Base-by-base conservation (phyloP, 2,113 vertebrate genomes). In the Passer domesticus region DNA sequence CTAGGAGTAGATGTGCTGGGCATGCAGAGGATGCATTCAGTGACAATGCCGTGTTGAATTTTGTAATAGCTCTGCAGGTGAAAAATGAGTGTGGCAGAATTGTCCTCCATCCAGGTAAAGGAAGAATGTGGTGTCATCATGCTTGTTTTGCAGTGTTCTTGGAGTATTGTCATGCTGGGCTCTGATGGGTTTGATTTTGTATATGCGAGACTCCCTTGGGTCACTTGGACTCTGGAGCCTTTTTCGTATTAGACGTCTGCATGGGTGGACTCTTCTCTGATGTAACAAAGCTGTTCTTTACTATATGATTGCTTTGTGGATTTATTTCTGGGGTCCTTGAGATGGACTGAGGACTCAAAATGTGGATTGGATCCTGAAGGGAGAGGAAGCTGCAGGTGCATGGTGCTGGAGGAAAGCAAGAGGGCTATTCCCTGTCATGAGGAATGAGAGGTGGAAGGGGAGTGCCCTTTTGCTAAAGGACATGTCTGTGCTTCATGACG, bases 51-150 rank as follows among this genome's bases (percentile, higher is more conserved):
- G 0, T 62, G 24, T 13, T 62, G 28, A n/a, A 49, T 25, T 75
- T 30, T 18, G 13, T 7, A 47, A 11, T 18, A 37, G 9, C 25
- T 13, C 70, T 39, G 56, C 27, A 67, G 43, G 18, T 66, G 59
- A 30, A 37, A 46, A 39, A 15, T 13, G 24, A n/a, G 9, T 9
- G 5, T 19, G 14, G 47, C 21, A 55, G 43, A 64, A 80, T 30
- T n/a, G 22, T 7, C 58, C 5, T 50, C 33, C 10, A 1, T 13
- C 3, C 0, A 44, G n/a, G 3, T n/a, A 7, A 4, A 4, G 9
- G n/a, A 14, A 13, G 17, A 13, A 12, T 52, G 37, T 33, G 21
- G 21, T 25, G 22, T 39, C 35, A 39, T 39, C 28, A 6, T 12
- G 56, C 0, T 11, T 30, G 22, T 33, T 39, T 49, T 25, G 6